Percentiles rank a stretch among this genome's conserved stretches.
These are phyloP conservation scores for Strigamia transsilvanica DNA, from an alignment of 2,888 invertebrate genomes.

Conservation along the genomic window DNA sequence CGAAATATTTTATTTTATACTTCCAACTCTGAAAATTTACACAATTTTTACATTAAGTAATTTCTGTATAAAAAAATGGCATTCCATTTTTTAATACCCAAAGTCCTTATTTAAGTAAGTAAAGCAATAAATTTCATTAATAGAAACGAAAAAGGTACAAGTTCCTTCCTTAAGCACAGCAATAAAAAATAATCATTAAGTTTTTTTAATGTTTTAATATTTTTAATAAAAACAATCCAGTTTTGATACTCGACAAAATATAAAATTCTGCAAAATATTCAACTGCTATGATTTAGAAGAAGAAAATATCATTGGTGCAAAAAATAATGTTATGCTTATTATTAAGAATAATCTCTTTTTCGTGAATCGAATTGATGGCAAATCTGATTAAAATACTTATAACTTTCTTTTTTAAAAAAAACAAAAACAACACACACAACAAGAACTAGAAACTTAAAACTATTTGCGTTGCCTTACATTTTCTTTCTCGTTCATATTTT, in stretches of 20 bases:
- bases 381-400: neutral
- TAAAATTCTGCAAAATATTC: neutral
- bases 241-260: neutral
- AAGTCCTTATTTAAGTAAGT: neutral
- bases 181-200: neutral
- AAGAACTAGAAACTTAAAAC: too few relatives aligned
- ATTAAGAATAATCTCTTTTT: neutral
- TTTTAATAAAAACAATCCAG: neutral
- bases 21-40: neutral
- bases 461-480: constrained; percentile 20
- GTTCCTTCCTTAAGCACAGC: neutral
- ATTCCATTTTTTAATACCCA: neutral
- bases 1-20: constrained; percentile 32
- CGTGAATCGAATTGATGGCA: neutral
- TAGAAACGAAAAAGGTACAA: neutral
- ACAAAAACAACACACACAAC: too few relatives aligned
- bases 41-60: constrained; percentile 10
- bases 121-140: neutral
- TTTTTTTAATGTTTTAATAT: neutral
- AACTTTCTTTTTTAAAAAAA: neutral
- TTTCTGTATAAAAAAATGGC: neutral
- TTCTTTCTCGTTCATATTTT: constrained; percentile 6
- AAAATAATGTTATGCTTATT: too few relatives aligned
- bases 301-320: too few relatives aligned
- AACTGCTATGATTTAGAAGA: too few relatives aligned